Conservation (phyloP, 2,888 invertebrate genomes). For the Barypeithes pellucidus region DNA sequence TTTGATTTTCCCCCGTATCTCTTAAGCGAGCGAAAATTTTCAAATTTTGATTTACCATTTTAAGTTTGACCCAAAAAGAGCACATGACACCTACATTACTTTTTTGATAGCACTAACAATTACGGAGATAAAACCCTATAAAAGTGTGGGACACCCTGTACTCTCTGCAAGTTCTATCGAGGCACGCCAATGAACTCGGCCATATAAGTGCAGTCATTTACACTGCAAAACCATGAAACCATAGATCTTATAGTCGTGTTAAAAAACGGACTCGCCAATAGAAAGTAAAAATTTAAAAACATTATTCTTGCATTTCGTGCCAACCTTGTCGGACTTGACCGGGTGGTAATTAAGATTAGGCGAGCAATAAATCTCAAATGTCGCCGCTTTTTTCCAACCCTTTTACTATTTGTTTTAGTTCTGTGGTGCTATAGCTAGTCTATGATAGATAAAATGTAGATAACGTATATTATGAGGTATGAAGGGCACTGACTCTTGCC, state of each 20-base stretch:
- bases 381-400: conserved; percentile 48
- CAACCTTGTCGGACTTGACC: conserved; percentile 44
- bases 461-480: not conserved
- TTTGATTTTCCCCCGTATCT: no score
- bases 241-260: conserved; percentile 20
- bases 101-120: no score
- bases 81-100: no score
- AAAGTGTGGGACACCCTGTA: no score
- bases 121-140: no score
- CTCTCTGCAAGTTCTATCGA: no score
- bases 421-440: conserved; percentile 35
- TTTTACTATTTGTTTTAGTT: conserved; percentile 42
- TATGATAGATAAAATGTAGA: conserved; percentile 39
- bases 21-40: no score
- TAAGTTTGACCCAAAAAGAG: no score
- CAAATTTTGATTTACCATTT: no score
- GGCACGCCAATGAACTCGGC: conserved; percentile 13
- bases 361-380: conserved; percentile 48
- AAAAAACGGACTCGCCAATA: conserved; percentile 30
- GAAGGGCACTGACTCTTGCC: conserved; percentile 11
- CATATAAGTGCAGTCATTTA: conserved; percentile 5
- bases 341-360: conserved; percentile 50
- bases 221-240: conserved; percentile 23
- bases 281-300: conserved; percentile 51
- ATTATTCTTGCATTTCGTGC: conserved; percentile 53